Conservation (phyloP, 2,888 invertebrate genomes). For the Sceliomorpha sp. region DNA sequence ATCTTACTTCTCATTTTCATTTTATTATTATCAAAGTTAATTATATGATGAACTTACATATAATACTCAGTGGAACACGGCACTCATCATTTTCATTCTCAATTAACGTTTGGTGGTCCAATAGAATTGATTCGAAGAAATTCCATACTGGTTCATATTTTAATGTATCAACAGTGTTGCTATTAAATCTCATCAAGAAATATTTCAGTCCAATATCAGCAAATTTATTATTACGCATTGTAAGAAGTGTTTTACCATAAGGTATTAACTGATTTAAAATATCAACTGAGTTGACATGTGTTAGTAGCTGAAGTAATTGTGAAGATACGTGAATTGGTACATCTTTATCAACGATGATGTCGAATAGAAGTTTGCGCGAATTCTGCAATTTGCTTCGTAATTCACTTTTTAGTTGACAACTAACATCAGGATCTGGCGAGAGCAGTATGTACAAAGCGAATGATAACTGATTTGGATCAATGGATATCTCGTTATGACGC, state of each 20-base stretch:
- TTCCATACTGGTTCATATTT: constrained; percentile 82
- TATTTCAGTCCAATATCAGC: constrained; percentile 82
- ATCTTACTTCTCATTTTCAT: too few species aligned
- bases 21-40: too few species aligned
- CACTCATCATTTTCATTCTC: constrained; percentile 71
- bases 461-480: constrained; percentile 86
- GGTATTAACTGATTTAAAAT: constrained; percentile 79
- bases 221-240: constrained; percentile 75
- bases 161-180: constrained; percentile 79
- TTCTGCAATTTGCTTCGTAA: constrained; percentile 61
- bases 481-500: constrained; percentile 83
- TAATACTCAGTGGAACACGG: constrained; percentile 78
- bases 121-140: constrained; percentile 82
- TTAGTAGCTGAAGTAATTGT: constrained; percentile 81
- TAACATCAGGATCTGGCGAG: constrained; percentile 81
- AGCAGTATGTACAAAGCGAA: constrained; percentile 84
- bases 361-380: constrained; percentile 67
- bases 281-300: constrained; percentile 80
- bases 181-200: constrained; percentile 83
- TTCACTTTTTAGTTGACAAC: constrained; percentile 60
- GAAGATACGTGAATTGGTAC: constrained; percentile 81
- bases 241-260: too few species aligned
- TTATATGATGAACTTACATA: constrained; percentile 73
- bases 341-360: constrained; percentile 75
- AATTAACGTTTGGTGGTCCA: constrained; percentile 66